Base-by-base conservation (phyloP, 2,888 invertebrate species). In the Odontothrips loti region DNA sequence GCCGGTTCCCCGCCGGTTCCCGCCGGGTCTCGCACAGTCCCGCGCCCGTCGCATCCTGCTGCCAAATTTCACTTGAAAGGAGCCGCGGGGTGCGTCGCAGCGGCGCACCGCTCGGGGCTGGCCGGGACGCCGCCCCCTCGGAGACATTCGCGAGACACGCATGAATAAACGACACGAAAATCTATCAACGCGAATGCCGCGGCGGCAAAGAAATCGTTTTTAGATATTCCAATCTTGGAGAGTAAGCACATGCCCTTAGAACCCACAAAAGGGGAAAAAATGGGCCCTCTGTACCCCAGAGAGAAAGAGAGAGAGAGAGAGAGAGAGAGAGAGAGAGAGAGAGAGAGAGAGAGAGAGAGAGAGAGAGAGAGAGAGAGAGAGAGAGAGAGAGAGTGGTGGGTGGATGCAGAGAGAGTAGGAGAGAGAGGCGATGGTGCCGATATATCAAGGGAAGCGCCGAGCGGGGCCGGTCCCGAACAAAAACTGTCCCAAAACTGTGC, bases 181-280 rank as follows among this genome's bases (percentile, higher is more conserved):
- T 27, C 68, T 75, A 27, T 75, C 27, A 27, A 75, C 68, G 27
- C 27, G 12, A 75, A 75, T 75, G 68, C 23, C 11, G 27, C 68
- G 68, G 27, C 23, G 68, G 58, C 20, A 2, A 23, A 75, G 68
- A 27, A 75, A 75, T 75, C 68, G 68, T 27, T 75, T 75, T 75
- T 75, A 75, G 68, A 75, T 75, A 75, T 75, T 75, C 68, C 68
- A 75, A 75, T 75, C 68, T 75, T 27, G 68, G 68, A 75, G 68
- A 75, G 68, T 75, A 27, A 75, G 68, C 68, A 75, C 68, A 75
- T 75, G 68, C 27, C 27, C 27, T 27, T 75, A 27, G 68, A 27
- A 75, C 8, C 23, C 68, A 75, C 68, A 75, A 75, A 75, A 27
- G 23, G 27, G 23, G 12, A 27, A 75, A 27, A 75, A 10, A 27